Conservation (phyloP, 2,797 vertebrate species). For the Danionella dracula region DNA sequence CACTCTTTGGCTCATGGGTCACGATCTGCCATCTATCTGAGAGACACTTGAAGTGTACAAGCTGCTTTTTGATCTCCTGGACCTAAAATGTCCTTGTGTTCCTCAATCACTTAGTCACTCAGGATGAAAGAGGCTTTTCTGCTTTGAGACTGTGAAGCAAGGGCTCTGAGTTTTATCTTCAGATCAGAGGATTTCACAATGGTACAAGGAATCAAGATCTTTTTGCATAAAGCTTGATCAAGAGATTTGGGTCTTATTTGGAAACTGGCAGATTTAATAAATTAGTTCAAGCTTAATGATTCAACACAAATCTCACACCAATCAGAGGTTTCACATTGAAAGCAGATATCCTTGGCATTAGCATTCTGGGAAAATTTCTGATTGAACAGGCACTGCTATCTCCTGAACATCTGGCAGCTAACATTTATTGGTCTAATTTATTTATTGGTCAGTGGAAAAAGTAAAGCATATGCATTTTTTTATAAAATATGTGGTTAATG, state of each 20-base stretch:
- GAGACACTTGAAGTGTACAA: constrained; percentile 38
- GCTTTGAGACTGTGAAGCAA: constrained; percentile 27
- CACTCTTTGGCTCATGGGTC: constrained; percentile 1
- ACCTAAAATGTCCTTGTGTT: constrained; percentile 41
- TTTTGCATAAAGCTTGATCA: constrained; percentile 18
- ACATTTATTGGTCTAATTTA: too few relatives aligned
- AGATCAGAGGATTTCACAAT: constrained; percentile 31
- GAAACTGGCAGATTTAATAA: neutral
- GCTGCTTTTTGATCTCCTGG: constrained; percentile 42
- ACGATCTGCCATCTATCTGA: constrained; percentile 20
- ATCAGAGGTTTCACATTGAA: too few relatives aligned
- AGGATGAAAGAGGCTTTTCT: constrained; percentile 33
- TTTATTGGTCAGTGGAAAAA: too few relatives aligned
- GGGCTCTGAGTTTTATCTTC: constrained; percentile 27
- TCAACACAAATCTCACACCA: too few relatives aligned
- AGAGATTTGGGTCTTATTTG: constrained; percentile 5
- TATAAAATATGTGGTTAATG: too few relatives aligned
- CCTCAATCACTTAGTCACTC: constrained; percentile 24
- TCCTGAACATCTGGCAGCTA: too few relatives aligned
- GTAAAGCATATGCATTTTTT: too few relatives aligned
- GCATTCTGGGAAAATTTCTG: too few relatives aligned
- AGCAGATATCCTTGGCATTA: too few relatives aligned
- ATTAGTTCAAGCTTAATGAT: neutral
- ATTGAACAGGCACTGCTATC: too few relatives aligned
- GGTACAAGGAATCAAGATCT: constrained; percentile 18